Evolutionary conservation across 2,797 vertebrate species (phyloP).

Genomic region (Melanotaenia pygmaea): DNA sequence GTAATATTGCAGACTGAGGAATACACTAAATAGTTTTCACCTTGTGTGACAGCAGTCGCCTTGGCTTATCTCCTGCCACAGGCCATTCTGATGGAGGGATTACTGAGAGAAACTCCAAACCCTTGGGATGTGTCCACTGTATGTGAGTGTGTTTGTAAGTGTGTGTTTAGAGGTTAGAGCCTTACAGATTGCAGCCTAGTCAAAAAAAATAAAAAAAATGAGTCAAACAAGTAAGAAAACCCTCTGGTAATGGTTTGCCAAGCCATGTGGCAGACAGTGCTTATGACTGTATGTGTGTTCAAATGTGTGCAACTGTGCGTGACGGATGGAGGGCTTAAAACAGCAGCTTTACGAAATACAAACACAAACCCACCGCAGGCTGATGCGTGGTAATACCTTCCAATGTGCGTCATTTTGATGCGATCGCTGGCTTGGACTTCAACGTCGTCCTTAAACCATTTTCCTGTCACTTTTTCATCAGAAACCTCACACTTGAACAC

Average conservation of each 20-base stretch:
- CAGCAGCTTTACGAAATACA: background rate
- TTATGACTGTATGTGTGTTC: slow-evolving; percentile 13
- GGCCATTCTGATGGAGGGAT: slow-evolving; percentile 61
- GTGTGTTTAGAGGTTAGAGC: slow-evolving; percentile 40
- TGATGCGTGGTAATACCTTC: slow-evolving; percentile 80
- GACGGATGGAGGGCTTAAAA: background rate
- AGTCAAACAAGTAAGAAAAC: slow-evolving; percentile 56
- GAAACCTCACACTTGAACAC: slow-evolving; percentile 95
- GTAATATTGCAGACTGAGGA: slow-evolving; percentile 49
- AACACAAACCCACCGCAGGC: background rate
- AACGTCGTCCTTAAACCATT: slow-evolving; percentile 91
- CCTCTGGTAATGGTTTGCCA: slow-evolving; percentile 45
- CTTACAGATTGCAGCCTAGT: slow-evolving; percentile 50
- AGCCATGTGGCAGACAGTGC: slow-evolving; percentile 37
- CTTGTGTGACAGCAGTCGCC: slow-evolving; percentile 65
- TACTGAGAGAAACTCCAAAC: slow-evolving; percentile 53
- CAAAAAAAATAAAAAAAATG: slow-evolving; percentile 40
- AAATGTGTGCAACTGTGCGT: background rate
- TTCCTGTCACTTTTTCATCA: slow-evolving; percentile 91
- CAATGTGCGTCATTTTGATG: slow-evolving; percentile 88
- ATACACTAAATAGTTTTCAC: slow-evolving; percentile 63
- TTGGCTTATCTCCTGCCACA: slow-evolving; percentile 41
- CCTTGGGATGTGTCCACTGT: slow-evolving; percentile 28
- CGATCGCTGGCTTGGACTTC: slow-evolving; percentile 87
- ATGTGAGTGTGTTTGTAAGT: slow-evolving; percentile 17